Evolutionary conservation across 2,797 vertebrate species (phyloP).

Genomic region (Anguilla obscura): DNA sequence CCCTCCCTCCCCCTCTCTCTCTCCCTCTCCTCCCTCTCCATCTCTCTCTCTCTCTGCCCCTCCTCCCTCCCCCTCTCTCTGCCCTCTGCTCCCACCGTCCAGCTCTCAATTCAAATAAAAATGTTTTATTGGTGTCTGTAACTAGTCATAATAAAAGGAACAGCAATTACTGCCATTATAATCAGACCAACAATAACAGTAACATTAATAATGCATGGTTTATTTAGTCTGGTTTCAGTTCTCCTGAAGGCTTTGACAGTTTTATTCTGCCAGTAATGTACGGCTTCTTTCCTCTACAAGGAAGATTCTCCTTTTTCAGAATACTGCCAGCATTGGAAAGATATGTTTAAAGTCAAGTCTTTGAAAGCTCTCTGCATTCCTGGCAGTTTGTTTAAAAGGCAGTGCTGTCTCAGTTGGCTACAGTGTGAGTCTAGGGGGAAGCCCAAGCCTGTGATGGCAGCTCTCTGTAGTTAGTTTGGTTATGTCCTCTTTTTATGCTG

Average conservation of each 20-base stretch:
- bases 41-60: conserved; percentile 14
- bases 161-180: conserved; percentile 4
- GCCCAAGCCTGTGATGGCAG: background rate
- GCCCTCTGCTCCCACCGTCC: conserved; percentile 88
- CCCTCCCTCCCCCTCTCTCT: too few relatives aligned
- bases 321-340: background rate
- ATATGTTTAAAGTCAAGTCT: background rate
- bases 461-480: background rate
- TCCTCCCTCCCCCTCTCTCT: conserved; percentile 79
- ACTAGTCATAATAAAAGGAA: background rate
- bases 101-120: conserved; percentile 59
- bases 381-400: background rate
- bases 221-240: background rate
- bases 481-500: background rate
- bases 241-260: conserved; percentile 6
- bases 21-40: background rate
- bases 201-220: conserved; percentile 9
- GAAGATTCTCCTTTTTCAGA: background rate
- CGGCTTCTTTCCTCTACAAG: background rate
- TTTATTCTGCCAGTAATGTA: background rate
- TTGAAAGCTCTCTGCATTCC: background rate
- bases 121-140: background rate
- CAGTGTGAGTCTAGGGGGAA: background rate
- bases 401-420: background rate
- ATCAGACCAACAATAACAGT: conserved; percentile 8